These are phyloP conservation scores for Ovibos moschatus DNA, from an alignment of 2,113 vertebrate species.

Conservation along the genomic window DNA sequence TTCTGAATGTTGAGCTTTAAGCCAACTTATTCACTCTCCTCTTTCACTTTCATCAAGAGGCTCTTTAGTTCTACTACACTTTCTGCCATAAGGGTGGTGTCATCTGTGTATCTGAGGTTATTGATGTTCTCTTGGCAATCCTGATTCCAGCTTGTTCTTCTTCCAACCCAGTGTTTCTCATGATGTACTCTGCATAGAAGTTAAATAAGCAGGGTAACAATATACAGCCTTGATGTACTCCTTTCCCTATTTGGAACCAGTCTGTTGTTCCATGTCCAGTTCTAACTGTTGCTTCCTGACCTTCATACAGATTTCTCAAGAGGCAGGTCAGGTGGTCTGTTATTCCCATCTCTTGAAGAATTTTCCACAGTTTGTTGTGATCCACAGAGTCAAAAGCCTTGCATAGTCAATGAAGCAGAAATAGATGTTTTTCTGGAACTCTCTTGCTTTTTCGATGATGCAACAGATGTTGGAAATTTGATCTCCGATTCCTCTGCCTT, in stretches of 20 bases:
- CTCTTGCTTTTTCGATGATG: background rate
- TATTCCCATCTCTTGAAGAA: background rate
- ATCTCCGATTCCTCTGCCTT: background rate
- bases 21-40: background rate
- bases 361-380: background rate
- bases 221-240: background rate
- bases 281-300: background rate
- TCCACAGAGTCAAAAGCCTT: background rate
- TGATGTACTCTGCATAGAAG: background rate
- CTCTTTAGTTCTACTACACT: background rate
- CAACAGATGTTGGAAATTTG: background rate
- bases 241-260: background rate
- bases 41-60: too few relatives aligned
- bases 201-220: background rate
- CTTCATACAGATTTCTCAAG: background rate
- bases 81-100: background rate
- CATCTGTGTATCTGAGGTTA: background rate
- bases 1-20: background rate
- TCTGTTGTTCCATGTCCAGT: background rate
- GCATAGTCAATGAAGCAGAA: background rate
- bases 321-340: background rate
- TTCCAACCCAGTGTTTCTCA: background rate
- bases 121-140: background rate
- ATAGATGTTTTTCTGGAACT: background rate
- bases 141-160: background rate